Conservation (phyloP, 2,113 vertebrate species). For the Alexandromys fortis region DNA sequence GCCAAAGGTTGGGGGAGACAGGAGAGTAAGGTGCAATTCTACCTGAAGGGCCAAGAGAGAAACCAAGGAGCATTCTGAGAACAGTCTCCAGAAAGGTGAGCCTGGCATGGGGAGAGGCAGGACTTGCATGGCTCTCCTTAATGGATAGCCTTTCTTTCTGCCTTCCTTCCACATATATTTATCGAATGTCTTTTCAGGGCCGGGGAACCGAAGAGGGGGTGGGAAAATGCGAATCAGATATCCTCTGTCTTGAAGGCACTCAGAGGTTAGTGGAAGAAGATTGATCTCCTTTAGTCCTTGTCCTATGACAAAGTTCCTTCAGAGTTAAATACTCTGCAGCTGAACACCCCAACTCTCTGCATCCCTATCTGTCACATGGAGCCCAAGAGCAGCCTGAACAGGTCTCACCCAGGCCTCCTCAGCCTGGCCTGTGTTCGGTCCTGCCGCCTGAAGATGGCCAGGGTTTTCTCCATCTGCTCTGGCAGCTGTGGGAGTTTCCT, state of each 20-base stretch:
- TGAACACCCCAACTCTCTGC: neutral
- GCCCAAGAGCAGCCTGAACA: neutral
- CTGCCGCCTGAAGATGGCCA: neutral
- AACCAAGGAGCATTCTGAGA: neutral
- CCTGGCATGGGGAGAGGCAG: neutral
- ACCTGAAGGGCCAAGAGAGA: neutral
- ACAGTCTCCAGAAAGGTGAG: neutral
- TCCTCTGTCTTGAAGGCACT: neutral
- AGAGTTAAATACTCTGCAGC: neutral
- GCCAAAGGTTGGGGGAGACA: neutral
- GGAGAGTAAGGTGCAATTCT: neutral
- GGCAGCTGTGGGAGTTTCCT: neutral
- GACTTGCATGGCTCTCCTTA: neutral
- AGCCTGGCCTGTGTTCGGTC: neutral
- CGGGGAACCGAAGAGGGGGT: neutral
- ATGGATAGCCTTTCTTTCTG: neutral
- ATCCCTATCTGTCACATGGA: neutral
- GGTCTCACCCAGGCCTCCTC: neutral
- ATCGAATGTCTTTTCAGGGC: neutral
- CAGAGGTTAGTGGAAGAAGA: neutral
- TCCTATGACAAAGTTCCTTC: neutral
- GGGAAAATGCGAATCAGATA: neutral
- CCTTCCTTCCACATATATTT: neutral
- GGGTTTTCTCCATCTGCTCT: neutral
- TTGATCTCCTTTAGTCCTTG: neutral